Percentiles rank a stretch among this genome's conserved stretches.
Evolutionary conservation across 2,797 vertebrate genomes (phyloP).

Genomic region (Leptatherina wallacei): DNA sequence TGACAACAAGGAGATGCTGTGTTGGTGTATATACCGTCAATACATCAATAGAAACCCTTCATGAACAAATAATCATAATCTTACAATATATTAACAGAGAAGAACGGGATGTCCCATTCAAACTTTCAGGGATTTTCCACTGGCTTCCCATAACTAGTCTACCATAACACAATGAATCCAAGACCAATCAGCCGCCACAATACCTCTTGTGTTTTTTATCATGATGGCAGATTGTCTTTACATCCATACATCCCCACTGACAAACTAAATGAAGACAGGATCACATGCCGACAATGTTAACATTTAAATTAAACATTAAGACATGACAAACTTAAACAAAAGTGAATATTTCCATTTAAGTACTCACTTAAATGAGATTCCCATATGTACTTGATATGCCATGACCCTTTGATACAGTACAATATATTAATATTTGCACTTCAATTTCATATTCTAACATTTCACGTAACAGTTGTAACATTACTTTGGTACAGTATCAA

Average conservation of each 20-base stretch:
- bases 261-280: slow-evolving; percentile 65
- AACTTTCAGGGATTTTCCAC: slow-evolving; percentile 10
- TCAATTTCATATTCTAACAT: slow-evolving; percentile 36
- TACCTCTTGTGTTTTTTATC: slow-evolving; percentile 5
- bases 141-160: not conserved
- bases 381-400: slow-evolving; percentile 77
- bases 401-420: slow-evolving; percentile 69
- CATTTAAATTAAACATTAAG: slow-evolving; percentile 64
- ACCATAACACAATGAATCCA: slow-evolving; percentile 6
- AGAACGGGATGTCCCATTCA: slow-evolving; percentile 8
- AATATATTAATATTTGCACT: slow-evolving; percentile 40
- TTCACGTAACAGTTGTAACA: slow-evolving; percentile 17
- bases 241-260: slow-evolving; percentile 47
- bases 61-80: slow-evolving; percentile 15
- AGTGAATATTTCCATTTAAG: slow-evolving; percentile 87
- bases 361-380: slow-evolving; percentile 90
- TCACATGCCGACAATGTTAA: slow-evolving; percentile 56
- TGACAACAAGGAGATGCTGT: slow-evolving; percentile 41
- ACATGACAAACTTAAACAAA: slow-evolving; percentile 78
- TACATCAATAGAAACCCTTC: slow-evolving; percentile 36
- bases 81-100: slow-evolving; percentile 16
- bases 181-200: slow-evolving; percentile 12
- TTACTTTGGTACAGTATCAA: slow-evolving; percentile 12
- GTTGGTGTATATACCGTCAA: slow-evolving; percentile 30
- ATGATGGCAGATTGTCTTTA: slow-evolving; percentile 25